Conservation (phyloP, 2,888 invertebrate genomes). For the Sminthurinus aureus region DNA sequence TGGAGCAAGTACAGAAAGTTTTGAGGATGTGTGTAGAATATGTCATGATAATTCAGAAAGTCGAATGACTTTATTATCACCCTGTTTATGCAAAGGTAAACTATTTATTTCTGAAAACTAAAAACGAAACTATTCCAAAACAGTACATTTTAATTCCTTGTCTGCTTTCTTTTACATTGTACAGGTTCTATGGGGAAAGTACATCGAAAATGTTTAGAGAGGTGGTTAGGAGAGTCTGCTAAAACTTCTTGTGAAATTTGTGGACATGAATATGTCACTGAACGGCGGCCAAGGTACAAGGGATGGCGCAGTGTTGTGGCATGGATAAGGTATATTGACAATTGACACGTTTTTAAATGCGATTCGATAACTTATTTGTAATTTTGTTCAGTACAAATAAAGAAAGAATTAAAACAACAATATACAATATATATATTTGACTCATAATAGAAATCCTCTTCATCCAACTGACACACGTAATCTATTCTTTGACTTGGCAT, state of each 20-base stretch:
- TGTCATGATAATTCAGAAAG: conserved; percentile 56
- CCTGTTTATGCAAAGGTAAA: conserved; percentile 59
- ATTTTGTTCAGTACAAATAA: conserved; percentile 8
- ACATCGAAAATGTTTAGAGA: conserved; percentile 56
- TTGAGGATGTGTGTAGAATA: conserved; percentile 47
- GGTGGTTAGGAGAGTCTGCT: conserved; percentile 58
- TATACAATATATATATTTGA: conserved; percentile 51
- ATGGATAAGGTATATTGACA: conserved; percentile 34
- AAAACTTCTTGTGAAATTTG: conserved; percentile 56
- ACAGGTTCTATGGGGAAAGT: conserved; percentile 59
- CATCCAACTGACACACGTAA: conserved; percentile 59
- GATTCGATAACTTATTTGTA: neutral
- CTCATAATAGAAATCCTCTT: conserved; percentile 45
- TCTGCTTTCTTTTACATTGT: too few relatives aligned
- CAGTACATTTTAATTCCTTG: too few relatives aligned
- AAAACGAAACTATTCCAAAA: neutral
- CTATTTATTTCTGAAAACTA: neutral
- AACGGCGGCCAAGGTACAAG: conserved; percentile 53
- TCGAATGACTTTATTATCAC: conserved; percentile 51
- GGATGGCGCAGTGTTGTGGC: conserved; percentile 49
- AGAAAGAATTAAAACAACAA: conserved; percentile 38
- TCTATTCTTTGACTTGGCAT: conserved; percentile 63
- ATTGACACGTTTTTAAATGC: neutral
- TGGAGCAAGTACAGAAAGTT: conserved; percentile 12
- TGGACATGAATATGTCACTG: conserved; percentile 49